These are phyloP conservation scores for Drosophila mimetica DNA, from an alignment of 2,888 invertebrate genomes.

Conservation along the genomic window DNA sequence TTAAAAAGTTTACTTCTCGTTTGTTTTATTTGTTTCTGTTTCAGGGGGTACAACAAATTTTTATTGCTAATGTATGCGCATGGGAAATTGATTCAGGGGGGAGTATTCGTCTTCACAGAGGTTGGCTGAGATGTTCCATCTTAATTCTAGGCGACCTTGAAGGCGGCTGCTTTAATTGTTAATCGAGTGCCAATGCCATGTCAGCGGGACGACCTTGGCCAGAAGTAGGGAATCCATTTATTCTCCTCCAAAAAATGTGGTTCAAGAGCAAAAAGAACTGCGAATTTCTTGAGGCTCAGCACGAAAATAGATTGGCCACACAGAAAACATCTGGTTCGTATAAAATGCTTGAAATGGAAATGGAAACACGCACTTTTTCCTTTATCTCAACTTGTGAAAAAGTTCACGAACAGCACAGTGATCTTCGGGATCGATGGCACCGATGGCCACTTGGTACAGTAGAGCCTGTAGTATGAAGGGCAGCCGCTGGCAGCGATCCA, in stretches of 20 bases:
- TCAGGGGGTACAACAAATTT: conserved; percentile 46
- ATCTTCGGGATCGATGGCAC: conserved; percentile 62
- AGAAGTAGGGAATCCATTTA: conserved; percentile 59
- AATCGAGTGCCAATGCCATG: conserved; percentile 58
- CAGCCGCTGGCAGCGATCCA: conserved; percentile 51
- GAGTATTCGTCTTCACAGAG: conserved; percentile 8
- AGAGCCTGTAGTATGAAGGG: conserved; percentile 69
- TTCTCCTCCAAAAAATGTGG: conserved; percentile 43
- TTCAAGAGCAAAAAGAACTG: conserved; percentile 59
- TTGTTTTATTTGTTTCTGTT: conserved; percentile 54
- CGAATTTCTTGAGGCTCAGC: conserved; percentile 48
- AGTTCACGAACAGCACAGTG: conserved; percentile 59
- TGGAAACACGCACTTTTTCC: conserved; percentile 13
- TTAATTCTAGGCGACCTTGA: conserved; percentile 33
- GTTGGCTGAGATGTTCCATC: not conserved
- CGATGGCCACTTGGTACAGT: conserved; percentile 59
- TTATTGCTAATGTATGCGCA: conserved; percentile 83
- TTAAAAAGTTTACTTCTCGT: conserved; percentile 71
- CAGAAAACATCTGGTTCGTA: conserved; percentile 72
- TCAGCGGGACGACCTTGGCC: conserved; percentile 62
- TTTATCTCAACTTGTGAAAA: conserved; percentile 48
- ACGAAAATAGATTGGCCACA: conserved; percentile 59
- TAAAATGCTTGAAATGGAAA: conserved; percentile 49
- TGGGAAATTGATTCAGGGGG: conserved; percentile 59
- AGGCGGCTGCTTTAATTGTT: conserved; percentile 26